phyloP scores from a whole-genome alignment of 2,113 vertebrate genomes.

The Anolis carolinensis region DNA sequence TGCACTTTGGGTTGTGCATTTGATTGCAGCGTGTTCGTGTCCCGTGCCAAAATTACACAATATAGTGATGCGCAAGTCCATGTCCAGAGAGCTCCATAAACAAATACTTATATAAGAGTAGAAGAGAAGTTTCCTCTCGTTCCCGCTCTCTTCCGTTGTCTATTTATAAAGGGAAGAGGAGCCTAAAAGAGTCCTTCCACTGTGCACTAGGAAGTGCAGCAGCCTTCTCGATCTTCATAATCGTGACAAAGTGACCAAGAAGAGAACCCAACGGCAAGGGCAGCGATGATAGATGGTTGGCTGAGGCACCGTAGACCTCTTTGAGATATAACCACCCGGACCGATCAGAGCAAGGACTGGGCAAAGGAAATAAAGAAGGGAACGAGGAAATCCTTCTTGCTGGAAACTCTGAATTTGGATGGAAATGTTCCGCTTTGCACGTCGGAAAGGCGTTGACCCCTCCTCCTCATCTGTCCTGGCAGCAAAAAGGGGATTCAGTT shows the following conservation, averaged over 20 bases:
- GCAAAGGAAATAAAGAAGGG: fast-evolving
- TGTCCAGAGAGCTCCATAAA: no score
- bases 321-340: neutral
- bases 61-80: no score
- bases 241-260: neutral
- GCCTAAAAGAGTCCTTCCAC: fast-evolving
- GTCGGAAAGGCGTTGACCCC: fast-evolving
- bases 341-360: neutral
- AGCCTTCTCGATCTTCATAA: neutral
- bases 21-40: no score
- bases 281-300: fast-evolving
- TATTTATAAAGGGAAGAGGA: neutral
- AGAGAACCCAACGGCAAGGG: neutral
- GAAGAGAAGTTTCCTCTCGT: neutral
- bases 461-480: neutral
- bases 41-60: no score
- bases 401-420: fast-evolving
- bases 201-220: neutral
- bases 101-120: no score
- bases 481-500: fast-evolving
- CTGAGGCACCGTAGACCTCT: neutral
- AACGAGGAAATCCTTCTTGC: fast-evolving
- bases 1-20: no score
- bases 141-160: neutral
- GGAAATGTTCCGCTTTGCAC: fast-evolving